These are phyloP conservation scores for Lasioglossum vierecki DNA, from an alignment of 2,888 invertebrate genomes.

Conservation along the genomic window DNA sequence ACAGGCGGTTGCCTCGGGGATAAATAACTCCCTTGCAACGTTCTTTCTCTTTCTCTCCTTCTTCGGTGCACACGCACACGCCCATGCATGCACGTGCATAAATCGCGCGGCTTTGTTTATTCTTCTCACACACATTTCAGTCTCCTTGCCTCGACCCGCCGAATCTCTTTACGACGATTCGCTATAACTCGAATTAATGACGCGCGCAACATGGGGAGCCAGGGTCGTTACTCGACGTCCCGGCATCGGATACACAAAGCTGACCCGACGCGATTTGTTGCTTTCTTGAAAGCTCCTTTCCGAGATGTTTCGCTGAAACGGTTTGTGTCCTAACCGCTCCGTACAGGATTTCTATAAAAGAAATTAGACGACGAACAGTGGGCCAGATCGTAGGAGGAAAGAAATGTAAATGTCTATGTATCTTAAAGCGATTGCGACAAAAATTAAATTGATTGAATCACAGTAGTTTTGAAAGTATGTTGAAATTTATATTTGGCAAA, in stretches of 20 bases:
- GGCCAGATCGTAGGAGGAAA: too few relatives aligned
- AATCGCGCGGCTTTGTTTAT: not conserved
- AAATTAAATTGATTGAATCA: too few relatives aligned
- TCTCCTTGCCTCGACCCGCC: not conserved
- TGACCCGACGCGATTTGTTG: not conserved
- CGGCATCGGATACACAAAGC: not conserved
- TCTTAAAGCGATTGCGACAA: too few relatives aligned
- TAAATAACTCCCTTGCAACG: not conserved
- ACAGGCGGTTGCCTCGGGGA: not conserved
- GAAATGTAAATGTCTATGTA: too few relatives aligned
- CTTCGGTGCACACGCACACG: not conserved
- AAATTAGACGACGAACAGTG: too few relatives aligned
- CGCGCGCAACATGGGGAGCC: slow-evolving; percentile 3
- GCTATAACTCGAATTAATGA: slow-evolving; percentile 25
- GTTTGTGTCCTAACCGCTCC: not conserved
- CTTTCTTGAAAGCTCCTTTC: slow-evolving; percentile 5
- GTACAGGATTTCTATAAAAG: not conserved
- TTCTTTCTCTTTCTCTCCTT: not conserved
- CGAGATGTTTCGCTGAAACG: not conserved
- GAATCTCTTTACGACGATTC: not conserved
- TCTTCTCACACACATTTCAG: not conserved
- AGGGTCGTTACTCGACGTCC: not conserved
- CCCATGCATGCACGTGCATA: too few relatives aligned
- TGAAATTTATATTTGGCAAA: too few relatives aligned
- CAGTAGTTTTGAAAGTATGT: too few relatives aligned